Conservation (phyloP, 2,888 invertebrate species). For the Proisotoma minuta region DNA sequence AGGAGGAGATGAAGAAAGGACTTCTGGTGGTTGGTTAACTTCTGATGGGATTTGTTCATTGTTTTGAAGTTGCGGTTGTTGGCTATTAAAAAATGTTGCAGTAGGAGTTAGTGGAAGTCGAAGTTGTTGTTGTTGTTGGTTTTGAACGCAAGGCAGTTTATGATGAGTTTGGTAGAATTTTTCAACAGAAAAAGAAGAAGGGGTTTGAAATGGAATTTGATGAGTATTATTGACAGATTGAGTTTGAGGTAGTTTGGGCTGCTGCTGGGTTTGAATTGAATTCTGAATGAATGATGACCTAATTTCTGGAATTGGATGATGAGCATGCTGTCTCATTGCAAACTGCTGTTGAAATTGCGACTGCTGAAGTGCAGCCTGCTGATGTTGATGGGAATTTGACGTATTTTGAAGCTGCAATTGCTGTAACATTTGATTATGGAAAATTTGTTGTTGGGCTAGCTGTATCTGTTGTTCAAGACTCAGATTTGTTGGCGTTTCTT, state of each 20-base stretch:
- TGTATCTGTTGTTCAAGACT: neutral
- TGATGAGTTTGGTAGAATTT: too few relatives aligned
- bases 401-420: neutral
- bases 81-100: neutral
- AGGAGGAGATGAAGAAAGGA: neutral
- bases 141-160: neutral
- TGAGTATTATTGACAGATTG: too few relatives aligned
- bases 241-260: too few relatives aligned
- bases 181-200: too few relatives aligned
- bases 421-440: neutral
- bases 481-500: neutral
- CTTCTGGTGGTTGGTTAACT: neutral
- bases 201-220: too few relatives aligned
- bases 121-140: neutral
- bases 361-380: neutral
- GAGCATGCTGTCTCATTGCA: too few relatives aligned
- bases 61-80: conserved; percentile 7
- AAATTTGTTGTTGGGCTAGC: neutral
- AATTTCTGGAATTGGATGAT: too few relatives aligned
- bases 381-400: neutral
- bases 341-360: conserved; percentile 5
- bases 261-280: too few relatives aligned
- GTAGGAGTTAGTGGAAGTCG: conserved; percentile 6
- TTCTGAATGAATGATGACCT: too few relatives aligned
- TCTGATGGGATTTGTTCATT: neutral